A percentile compares a stretch with the other conserved stretches of the same genome.
phyloP scores from a whole-genome alignment of 2,797 vertebrate genomes.

The Hozukius guyotensis region DNA sequence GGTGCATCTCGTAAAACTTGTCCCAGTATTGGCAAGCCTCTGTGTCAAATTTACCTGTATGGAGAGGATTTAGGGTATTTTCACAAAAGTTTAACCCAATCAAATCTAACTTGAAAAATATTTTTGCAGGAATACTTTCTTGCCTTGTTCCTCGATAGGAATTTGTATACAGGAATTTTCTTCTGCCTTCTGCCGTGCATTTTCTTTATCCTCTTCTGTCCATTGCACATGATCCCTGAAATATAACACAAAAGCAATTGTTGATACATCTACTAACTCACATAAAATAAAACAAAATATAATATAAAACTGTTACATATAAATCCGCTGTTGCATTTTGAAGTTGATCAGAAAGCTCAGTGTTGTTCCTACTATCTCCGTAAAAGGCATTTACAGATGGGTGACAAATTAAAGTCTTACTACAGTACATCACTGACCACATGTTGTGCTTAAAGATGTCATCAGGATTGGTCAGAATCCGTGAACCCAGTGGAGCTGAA shows the following conservation, averaged over 20 bases:
- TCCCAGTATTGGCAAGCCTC: constrained; percentile 91
- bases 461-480: constrained; percentile 87
- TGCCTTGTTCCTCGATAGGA: constrained; percentile 86
- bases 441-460: constrained; percentile 84
- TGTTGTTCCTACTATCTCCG: neutral
- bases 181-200: constrained; percentile 82
- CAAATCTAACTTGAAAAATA: neutral
- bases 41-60: constrained; percentile 87
- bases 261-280: neutral
- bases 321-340: neutral
- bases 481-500: constrained; percentile 87
- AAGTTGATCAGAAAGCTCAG: neutral
- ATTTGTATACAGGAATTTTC: constrained; percentile 87
- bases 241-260: constrained; percentile 1
- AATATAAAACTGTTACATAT: neutral
- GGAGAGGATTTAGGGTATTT: neutral
- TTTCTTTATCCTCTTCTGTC: constrained; percentile 88
- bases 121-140: constrained; percentile 3
- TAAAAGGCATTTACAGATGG: neutral
- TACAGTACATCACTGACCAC: constrained; percentile 70
- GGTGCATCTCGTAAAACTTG: constrained; percentile 90
- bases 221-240: constrained; percentile 93
- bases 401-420: neutral
- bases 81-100: neutral
- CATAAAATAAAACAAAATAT: neutral